phyloP scores from a whole-genome alignment of 2,888 invertebrate species.

The Itoplectis maculator region DNA sequence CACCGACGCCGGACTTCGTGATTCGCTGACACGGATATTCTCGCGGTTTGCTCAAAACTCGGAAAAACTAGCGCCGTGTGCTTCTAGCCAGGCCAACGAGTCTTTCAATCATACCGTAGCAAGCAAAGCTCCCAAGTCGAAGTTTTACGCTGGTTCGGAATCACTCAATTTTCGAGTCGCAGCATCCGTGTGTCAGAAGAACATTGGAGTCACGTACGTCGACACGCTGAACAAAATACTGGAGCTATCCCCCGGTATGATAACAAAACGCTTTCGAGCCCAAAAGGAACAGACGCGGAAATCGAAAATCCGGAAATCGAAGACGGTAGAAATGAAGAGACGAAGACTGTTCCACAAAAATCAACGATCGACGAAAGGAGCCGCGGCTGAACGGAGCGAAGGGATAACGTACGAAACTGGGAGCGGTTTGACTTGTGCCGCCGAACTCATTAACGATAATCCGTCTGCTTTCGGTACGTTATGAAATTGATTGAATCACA shows the following conservation, averaged over 20 bases:
- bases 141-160: slow-evolving; percentile 12
- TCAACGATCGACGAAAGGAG: slow-evolving; percentile 3
- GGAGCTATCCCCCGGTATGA: background rate
- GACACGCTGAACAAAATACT: slow-evolving; percentile 13
- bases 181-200: slow-evolving; percentile 38
- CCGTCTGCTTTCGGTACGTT: background rate
- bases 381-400: slow-evolving; percentile 16
- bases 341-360: slow-evolving; percentile 24
- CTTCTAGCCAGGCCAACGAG: slow-evolving; percentile 60
- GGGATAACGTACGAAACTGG: slow-evolving; percentile 34
- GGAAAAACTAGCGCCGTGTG: slow-evolving; percentile 57
- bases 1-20: background rate
- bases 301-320: slow-evolving; percentile 24
- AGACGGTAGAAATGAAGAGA: slow-evolving; percentile 30
- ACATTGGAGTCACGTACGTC: slow-evolving; percentile 24
- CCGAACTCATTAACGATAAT: slow-evolving; percentile 22
- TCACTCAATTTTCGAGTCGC: slow-evolving; percentile 9
- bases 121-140: slow-evolving; percentile 12
- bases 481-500: background rate
- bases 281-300: slow-evolving; percentile 27
- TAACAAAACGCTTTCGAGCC: slow-evolving; percentile 13
- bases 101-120: slow-evolving; percentile 16
- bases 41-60: slow-evolving; percentile 39
- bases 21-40: slow-evolving; percentile 2
- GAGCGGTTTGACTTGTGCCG: slow-evolving; percentile 16